Evolutionary conservation across 1,140 invertebrate species (phyloP), one percentile per base, ranked within the genome.

Genomic region (Drosophila biarmipes): DNA sequence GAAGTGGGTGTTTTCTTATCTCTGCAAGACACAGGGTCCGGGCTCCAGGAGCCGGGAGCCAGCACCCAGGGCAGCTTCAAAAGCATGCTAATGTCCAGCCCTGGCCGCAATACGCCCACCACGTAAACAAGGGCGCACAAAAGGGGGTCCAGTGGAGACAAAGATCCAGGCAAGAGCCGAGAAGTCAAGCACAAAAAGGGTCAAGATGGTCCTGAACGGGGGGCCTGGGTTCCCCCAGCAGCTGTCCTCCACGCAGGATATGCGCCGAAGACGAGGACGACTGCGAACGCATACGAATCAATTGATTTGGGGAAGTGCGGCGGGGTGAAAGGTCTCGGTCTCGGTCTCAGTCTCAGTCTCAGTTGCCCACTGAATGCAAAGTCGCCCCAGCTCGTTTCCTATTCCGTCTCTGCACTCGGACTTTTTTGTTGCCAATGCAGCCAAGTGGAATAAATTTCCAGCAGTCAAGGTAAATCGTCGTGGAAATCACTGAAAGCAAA

Each of bases 401-500:
- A 55, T 55, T 69, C 34, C 55, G 17, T 51, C 35, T 38, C 35
- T 42, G 56, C 46, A 19, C 34, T 72, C 31, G 14, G 37, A 27
- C 14, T 80, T 86, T 80, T 74, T 78, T 85, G 85, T 86, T 87
- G 82, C 78, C 78, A 82, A 86, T 87, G 84, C 84, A 87, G 79
- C 80, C 75, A 74, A 56, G 71, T 48, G 76, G 84, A 87, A 87
- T 89, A 89, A 87, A 87, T 89, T 87, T 78, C 71, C 62, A 77
- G 79, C 84, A 89, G 72, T 71, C 64, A 80, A 87, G 82, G 82
- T 87, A 89, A 87, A 87, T 87, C 81, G 81, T 81, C 81, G 73
- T 85, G 78, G 66, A 81, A 86, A 86, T 86, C 82, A 87, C 78
- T 87, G 84, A 89, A 87, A 86, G 84, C 84, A 87, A 87, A 87